A percentile compares a stretch with the other conserved stretches of the same genome.
Evolutionary conservation across 1,140 invertebrate species (phyloP).

Genomic region (Ericerus pela): DNA sequence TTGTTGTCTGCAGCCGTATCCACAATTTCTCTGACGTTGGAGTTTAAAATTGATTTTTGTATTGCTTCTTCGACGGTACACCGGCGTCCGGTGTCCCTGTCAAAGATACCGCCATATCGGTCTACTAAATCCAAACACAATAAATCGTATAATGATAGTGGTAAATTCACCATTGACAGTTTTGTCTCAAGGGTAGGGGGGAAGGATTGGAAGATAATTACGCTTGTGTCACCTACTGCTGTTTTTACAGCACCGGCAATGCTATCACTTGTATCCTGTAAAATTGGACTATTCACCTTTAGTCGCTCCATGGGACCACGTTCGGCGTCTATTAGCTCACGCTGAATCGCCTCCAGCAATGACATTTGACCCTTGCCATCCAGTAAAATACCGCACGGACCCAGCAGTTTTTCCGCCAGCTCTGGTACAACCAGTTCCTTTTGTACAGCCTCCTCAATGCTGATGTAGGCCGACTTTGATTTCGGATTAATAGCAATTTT

Average conservation of each 20-base stretch:
- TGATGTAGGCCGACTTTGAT: conserved; percentile 41
- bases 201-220: neutral
- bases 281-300: conserved; percentile 49
- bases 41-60: conserved; percentile 55
- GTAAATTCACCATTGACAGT: neutral
- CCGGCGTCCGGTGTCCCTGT: conserved; percentile 65
- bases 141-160: conserved; percentile 63
- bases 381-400: conserved; percentile 62
- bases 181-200: neutral
- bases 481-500: conserved; percentile 40
- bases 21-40: conserved; percentile 60
- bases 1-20: conserved; percentile 60
- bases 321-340: conserved; percentile 72
- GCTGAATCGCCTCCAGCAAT: conserved; percentile 73
- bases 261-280: conserved; percentile 29
- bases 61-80: conserved; percentile 66
- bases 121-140: conserved; percentile 68
- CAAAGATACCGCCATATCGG: conserved; percentile 56
- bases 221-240: neutral
- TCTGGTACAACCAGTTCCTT: conserved; percentile 57
- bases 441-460: conserved; percentile 66
- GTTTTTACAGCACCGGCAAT: conserved; percentile 33
- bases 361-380: conserved; percentile 44
- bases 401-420: conserved; percentile 53
- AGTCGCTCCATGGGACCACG: conserved; percentile 49